Evolutionary conservation across 2,797 vertebrate genomes (phyloP).

Genomic region (Sebastes alutus): DNA sequence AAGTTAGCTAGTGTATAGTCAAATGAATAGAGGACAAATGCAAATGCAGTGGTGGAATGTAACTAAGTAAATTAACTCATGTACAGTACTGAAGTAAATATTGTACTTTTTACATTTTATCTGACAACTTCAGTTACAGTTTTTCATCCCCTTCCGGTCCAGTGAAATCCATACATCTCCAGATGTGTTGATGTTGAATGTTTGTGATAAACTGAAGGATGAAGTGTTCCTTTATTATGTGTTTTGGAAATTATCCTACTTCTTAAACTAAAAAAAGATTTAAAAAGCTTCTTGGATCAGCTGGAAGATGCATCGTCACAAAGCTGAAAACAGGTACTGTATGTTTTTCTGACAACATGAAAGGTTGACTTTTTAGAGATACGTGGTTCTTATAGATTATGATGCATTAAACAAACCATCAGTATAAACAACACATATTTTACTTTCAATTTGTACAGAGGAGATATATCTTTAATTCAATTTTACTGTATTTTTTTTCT

Average conservation of each 20-base stretch:
- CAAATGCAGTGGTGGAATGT: background rate
- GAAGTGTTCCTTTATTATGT: background rate
- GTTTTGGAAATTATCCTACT: background rate
- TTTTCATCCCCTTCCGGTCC: background rate
- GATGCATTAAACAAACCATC: too few species aligned
- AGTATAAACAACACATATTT: too few species aligned
- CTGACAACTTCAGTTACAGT: background rate
- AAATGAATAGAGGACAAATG: background rate
- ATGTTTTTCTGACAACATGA: too few species aligned
- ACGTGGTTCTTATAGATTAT: too few species aligned
- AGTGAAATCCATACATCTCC: background rate
- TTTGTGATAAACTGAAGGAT: background rate
- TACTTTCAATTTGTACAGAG: too few species aligned
- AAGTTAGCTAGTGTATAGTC: too few species aligned
- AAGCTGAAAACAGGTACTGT: rapidly evolving
- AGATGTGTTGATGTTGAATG: background rate
- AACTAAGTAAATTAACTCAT: background rate
- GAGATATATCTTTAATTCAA: too few species aligned
- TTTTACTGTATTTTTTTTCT: too few species aligned
- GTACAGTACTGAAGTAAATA: background rate
- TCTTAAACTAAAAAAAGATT: rapidly evolving
- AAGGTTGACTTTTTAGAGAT: too few species aligned
- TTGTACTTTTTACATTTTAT: background rate
- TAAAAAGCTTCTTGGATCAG: too few species aligned
- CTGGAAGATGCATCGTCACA: too few species aligned